These are phyloP conservation scores for Peromyscus leucopus DNA, from an alignment of 2,113 vertebrate species.

Conservation along the genomic window DNA sequence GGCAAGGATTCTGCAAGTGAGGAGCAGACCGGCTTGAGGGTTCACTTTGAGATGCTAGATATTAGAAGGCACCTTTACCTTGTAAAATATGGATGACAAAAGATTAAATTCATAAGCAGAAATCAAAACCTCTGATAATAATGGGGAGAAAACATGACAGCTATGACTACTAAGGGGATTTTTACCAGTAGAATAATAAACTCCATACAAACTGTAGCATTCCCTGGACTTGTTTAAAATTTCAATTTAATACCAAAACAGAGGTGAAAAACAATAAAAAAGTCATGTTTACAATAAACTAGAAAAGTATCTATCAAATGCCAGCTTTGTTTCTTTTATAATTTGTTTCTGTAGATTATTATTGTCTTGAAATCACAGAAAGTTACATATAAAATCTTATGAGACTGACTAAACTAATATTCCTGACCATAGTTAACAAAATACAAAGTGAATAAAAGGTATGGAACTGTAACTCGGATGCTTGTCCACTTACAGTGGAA, in stretches of 20 bases:
- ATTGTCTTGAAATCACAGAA: slow-evolving; percentile 24
- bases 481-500: background rate
- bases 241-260: slow-evolving; percentile 6
- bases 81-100: background rate
- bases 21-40: accelerated
- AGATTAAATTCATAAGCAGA: background rate
- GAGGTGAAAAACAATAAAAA: background rate
- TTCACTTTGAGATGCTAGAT: background rate
- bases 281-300: background rate
- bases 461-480: background rate
- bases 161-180: background rate
- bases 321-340: too few relatives aligned
- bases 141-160: background rate
- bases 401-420: background rate
- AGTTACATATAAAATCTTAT: slow-evolving; percentile 6
- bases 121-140: background rate
- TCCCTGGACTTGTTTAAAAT: background rate
- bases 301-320: background rate
- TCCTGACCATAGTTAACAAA: slow-evolving; percentile 45
- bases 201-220: background rate
- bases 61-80: background rate
- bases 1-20: background rate
- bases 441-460: background rate
- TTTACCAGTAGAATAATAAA: background rate
- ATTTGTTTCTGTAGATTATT: background rate